Percentiles rank a stretch among this genome's conserved stretches.
Conservation (phyloP, 2,797 vertebrate species). For the Heliangelus exortis region DNA sequence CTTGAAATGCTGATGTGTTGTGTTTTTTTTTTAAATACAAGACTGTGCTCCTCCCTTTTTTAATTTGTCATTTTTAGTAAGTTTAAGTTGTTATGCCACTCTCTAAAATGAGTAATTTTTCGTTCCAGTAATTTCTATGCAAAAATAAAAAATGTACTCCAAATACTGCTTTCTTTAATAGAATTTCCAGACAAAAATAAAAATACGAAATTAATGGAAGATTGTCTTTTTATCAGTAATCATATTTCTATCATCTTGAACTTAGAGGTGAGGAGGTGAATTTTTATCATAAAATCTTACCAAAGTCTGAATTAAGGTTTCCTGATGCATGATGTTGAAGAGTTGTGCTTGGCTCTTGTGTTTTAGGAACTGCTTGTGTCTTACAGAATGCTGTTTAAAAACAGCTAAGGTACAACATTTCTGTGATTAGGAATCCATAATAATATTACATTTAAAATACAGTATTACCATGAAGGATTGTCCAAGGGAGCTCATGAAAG, state of each 20-base stretch:
- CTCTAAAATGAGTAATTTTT: neutral
- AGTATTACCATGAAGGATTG: neutral
- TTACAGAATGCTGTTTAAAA: neutral
- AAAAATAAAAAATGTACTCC: neutral
- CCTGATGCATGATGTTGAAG: neutral
- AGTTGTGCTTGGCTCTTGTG: neutral
- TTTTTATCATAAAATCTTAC: neutral
- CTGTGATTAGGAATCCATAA: neutral
- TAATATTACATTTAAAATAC: neutral
- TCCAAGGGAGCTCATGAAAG: neutral
- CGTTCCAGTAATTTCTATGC: neutral
- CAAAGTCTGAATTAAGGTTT: neutral
- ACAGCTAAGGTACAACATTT: neutral
- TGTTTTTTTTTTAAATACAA: neutral
- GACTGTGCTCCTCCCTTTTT: neutral
- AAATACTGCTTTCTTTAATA: neutral
- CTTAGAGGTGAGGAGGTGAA: neutral
- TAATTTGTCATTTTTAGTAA: neutral
- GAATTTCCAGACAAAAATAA: neutral
- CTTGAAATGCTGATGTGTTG: fast-evolving
- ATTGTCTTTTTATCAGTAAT: neutral
- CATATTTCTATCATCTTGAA: neutral
- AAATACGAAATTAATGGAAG: neutral
- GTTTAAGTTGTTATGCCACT: neutral
- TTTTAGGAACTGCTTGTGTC: neutral